Evolutionary conservation across 2,888 invertebrate species (phyloP).

Genomic region (Molanna angustata): DNA sequence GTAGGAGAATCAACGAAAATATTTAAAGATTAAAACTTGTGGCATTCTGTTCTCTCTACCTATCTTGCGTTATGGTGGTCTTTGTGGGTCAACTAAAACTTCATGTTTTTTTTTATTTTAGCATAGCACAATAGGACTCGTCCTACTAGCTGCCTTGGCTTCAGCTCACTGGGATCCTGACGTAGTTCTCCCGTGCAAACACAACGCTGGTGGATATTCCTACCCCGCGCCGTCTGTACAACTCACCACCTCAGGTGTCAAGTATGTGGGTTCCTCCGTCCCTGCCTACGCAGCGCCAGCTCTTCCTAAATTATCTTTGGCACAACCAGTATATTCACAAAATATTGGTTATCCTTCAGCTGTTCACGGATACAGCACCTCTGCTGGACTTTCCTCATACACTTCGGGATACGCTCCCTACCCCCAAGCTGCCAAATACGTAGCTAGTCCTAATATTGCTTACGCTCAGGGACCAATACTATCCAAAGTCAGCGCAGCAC

Average conservation of each 20-base stretch:
- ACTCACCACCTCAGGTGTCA: slow-evolving; percentile 46
- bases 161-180: slow-evolving; percentile 31
- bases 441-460: slow-evolving; percentile 42
- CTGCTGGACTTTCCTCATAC: slow-evolving; percentile 50
- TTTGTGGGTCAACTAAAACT: too few species aligned
- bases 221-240: slow-evolving; percentile 56
- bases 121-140: too few species aligned
- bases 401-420: slow-evolving; percentile 29
- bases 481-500: slow-evolving; percentile 45
- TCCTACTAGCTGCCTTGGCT: slow-evolving; percentile 9
- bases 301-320: slow-evolving; percentile 27
- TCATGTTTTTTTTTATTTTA: too few species aligned
- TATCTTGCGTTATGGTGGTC: too few species aligned
- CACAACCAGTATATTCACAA: slow-evolving; percentile 33
- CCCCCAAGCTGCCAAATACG: slow-evolving; percentile 39
- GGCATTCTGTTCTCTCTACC: too few species aligned
- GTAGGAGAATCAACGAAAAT: too few species aligned
- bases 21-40: too few species aligned
- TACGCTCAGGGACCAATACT: slow-evolving; percentile 55
- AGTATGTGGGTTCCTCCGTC: slow-evolving; percentile 37
- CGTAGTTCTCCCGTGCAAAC: slow-evolving; percentile 25
- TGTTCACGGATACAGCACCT: slow-evolving; percentile 55
- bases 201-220: slow-evolving; percentile 54
- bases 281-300: slow-evolving; percentile 28
- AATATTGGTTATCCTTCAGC: slow-evolving; percentile 43